Percentiles rank a stretch among this genome's conserved stretches.
These are phyloP conservation scores for Caranx ignobilis DNA, from an alignment of 2,113 vertebrate species.

Conservation along the genomic window DNA sequence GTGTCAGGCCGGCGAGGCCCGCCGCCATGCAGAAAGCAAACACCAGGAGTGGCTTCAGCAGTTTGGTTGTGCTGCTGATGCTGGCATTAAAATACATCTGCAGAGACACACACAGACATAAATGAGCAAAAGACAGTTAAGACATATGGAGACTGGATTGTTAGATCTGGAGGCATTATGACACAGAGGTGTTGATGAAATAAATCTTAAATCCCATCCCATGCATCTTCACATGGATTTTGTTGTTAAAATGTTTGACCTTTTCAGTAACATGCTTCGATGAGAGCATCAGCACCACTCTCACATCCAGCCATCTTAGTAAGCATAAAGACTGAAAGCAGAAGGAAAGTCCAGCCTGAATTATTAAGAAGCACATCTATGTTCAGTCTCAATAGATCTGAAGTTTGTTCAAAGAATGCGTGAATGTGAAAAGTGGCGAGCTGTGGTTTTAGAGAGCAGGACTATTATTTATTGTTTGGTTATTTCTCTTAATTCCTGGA, in stretches of 20 bases:
- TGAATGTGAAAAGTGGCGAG: not conserved
- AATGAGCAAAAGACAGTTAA: not conserved
- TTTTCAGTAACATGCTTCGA: not conserved
- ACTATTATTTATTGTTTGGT: not conserved
- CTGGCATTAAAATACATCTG: slow-evolving; percentile 97
- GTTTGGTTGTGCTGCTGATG: slow-evolving; percentile 94
- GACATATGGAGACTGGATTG: not conserved
- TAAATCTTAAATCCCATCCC: not conserved
- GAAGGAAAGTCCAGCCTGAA: not conserved
- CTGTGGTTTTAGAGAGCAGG: not conserved
- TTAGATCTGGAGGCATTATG: not conserved
- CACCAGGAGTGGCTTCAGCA: slow-evolving; percentile 95
- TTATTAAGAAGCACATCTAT: not conserved
- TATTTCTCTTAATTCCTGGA: not conserved
- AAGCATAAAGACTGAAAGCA: not conserved
- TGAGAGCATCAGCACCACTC: not conserved
- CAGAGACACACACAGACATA: slow-evolving; percentile 4
- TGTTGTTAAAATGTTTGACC: not conserved
- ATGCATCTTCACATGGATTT: not conserved
- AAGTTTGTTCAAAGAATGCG: not conserved
- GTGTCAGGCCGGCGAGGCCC: slow-evolving; percentile 92
- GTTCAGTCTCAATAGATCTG: not conserved
- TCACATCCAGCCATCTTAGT: not conserved
- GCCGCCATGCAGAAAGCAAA: slow-evolving; percentile 94
- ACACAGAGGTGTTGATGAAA: not conserved